phyloP scores from a whole-genome alignment of 1,140 invertebrate species.

The Oreohelix idahoensis region DNA sequence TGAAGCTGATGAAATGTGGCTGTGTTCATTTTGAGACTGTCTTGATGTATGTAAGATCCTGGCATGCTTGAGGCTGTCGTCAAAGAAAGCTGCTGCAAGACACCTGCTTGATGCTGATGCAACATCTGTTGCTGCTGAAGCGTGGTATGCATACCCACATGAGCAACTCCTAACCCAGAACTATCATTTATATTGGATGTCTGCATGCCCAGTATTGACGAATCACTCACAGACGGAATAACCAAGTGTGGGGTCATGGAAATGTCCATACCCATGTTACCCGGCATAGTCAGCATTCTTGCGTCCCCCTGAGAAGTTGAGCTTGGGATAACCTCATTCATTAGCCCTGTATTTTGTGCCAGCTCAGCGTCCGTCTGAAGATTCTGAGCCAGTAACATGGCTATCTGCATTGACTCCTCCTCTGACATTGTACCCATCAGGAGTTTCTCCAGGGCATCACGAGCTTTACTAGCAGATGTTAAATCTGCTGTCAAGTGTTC shows the following conservation, averaged over 20 bases:
- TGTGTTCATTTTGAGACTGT: slow-evolving; percentile 16
- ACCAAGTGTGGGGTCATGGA: not conserved
- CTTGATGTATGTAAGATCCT: not conserved
- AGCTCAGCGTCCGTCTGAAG: slow-evolving; percentile 33
- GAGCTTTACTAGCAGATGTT: slow-evolving; percentile 52
- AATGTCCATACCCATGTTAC: not conserved
- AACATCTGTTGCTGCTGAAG: slow-evolving; percentile 21
- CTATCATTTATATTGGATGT: not conserved
- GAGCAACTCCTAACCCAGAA: not conserved
- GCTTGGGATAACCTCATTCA: not conserved
- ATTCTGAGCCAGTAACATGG: slow-evolving; percentile 37
- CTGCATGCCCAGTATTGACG: slow-evolving; percentile 13
- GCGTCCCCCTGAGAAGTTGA: not conserved
- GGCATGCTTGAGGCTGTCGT: not conserved
- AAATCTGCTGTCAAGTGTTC: slow-evolving; percentile 58
- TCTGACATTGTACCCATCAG: slow-evolving; percentile 55
- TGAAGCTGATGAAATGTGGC: not conserved
- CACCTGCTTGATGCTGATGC: not conserved
- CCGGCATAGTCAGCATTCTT: not conserved
- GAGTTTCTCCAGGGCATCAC: slow-evolving; percentile 57
- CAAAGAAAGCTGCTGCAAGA: not conserved
- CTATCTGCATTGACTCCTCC: slow-evolving; percentile 47
- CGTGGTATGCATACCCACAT: not conserved
- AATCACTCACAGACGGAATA: not conserved
- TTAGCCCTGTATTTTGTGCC: slow-evolving; percentile 21